These are phyloP conservation scores for Dendrolimus pini DNA, from an alignment of 2,888 invertebrate species.

Conservation along the genomic window DNA sequence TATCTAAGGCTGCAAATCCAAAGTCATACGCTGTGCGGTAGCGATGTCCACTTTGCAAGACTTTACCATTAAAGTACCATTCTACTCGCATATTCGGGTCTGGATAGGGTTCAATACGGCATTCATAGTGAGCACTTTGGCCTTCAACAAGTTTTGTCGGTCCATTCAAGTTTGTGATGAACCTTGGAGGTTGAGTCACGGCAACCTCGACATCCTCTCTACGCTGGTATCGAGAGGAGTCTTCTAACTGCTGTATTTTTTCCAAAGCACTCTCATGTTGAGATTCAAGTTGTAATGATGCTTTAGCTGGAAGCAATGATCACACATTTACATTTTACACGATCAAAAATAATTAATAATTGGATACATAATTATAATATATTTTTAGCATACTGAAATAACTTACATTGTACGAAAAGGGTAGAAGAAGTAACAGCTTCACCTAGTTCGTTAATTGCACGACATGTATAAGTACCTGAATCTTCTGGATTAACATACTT, in stretches of 20 bases:
- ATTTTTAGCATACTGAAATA: slow-evolving; percentile 3
- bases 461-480: slow-evolving; percentile 96
- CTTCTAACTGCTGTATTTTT: slow-evolving; percentile 92
- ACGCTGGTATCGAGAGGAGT: slow-evolving; percentile 85
- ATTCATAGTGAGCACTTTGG: slow-evolving; percentile 95
- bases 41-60: slow-evolving; percentile 90
- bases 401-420: slow-evolving; percentile 89
- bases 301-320: slow-evolving; percentile 79
- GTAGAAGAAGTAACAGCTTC: slow-evolving; percentile 97
- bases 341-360: too few relatives aligned
- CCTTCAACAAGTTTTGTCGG: slow-evolving; percentile 90
- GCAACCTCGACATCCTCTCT: slow-evolving; percentile 88
- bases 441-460: slow-evolving; percentile 93
- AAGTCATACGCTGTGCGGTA: slow-evolving; percentile 97
- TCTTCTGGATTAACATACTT: slow-evolving; percentile 97
- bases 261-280: slow-evolving; percentile 93
- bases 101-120: slow-evolving; percentile 94
- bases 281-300: slow-evolving; percentile 89
- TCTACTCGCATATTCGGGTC: slow-evolving; percentile 92
- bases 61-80: slow-evolving; percentile 96
- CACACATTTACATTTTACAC: slow-evolving; percentile 1
- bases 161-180: slow-evolving; percentile 90
- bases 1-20: slow-evolving; percentile 97
- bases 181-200: slow-evolving; percentile 89
- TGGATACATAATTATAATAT: too few relatives aligned